Evolutionary conservation across 2,888 invertebrate genomes (phyloP), one percentile per base, ranked within the genome.

Genomic region (Athrips mouffetella): DNA sequence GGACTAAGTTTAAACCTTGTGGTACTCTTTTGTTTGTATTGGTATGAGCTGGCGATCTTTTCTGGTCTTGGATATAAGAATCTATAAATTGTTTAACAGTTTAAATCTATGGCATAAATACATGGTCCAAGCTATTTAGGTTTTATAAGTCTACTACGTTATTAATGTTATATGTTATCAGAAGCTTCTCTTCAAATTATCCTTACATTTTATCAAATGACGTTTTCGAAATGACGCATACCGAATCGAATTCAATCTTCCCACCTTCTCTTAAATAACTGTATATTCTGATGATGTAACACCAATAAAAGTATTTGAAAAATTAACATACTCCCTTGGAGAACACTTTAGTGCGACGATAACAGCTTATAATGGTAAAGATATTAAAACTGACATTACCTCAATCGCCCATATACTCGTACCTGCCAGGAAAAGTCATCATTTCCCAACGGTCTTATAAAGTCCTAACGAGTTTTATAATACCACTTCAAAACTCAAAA

Each of bases 401-500:
- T 3, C 21, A 37, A 37, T 37, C 37, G 37, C 20, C 21, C n/a
- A n/a, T n/a, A n/a, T n/a, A n/a, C n/a, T n/a, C n/a, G 37, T 21
- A 37, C 21, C 37, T 21, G 21, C 37, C 37, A 21, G 37, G 27
- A 37, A 37, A 37, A 37, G 11, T 37, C 37, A 11, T 37, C 37
- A 3, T 6, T 21, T 37, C 37, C 37, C 37, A 37, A 11, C 21
- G 37, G 37, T 37, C 37, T 37, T 21, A 37, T 5, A 37, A 37
- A 21, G 21, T 13, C 18, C 37, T 1, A 4, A 5, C 15, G 6
- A 37, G 37, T 37, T 37, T 37, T 37, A 41, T 41, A 41, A 41
- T 41, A 27, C 41, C 15, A 41, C 16, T 41, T 41, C 29, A 47
- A 47, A 47, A 40, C 41, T 44, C 45, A 45, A 45, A 46, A 44